These are phyloP conservation scores for Neuroscelio doddi DNA, from an alignment of 2,888 invertebrate genomes.

Conservation along the genomic window DNA sequence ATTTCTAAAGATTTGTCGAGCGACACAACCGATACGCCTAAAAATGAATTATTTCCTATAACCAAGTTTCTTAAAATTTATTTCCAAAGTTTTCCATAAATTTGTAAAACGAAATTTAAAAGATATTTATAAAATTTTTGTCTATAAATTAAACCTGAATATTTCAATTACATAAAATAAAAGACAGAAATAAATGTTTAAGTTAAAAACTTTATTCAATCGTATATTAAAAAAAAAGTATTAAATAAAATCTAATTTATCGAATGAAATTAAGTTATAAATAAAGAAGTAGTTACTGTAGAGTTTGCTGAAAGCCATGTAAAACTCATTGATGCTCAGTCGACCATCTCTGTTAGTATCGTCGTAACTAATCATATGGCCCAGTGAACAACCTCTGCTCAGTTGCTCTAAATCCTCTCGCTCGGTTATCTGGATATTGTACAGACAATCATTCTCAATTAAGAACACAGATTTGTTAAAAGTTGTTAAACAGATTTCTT, in stretches of 20 bases:
- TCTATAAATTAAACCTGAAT: too few relatives aligned
- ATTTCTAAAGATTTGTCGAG: slow-evolving; percentile 82
- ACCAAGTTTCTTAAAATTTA: too few relatives aligned
- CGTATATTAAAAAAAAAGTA: too few relatives aligned
- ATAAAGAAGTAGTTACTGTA: slow-evolving; percentile 76
- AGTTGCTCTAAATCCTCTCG: slow-evolving; percentile 78
- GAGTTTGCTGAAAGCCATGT: slow-evolving; percentile 83
- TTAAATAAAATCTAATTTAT: too few relatives aligned
- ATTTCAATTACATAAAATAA: too few relatives aligned
- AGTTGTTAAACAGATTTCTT: too few relatives aligned
- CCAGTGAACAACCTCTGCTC: slow-evolving; percentile 78
- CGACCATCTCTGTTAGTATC: slow-evolving; percentile 79
- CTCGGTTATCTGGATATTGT: slow-evolving; percentile 74
- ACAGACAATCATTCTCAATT: slow-evolving; percentile 6
- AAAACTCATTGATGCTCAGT: slow-evolving; percentile 82
- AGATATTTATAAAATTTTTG: too few relatives aligned
- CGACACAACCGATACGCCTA: slow-evolving; percentile 82
- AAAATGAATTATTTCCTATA: slow-evolving; percentile 2
- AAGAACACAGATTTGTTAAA: background rate
- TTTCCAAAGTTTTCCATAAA: too few relatives aligned
- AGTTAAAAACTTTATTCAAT: too few relatives aligned
- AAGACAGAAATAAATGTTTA: too few relatives aligned
- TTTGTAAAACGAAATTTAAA: too few relatives aligned
- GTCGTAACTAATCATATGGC: slow-evolving; percentile 81
- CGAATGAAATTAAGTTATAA: too few relatives aligned